Conservation (phyloP, 2,113 vertebrate genomes). For the Peromyscus leucopus region DNA sequence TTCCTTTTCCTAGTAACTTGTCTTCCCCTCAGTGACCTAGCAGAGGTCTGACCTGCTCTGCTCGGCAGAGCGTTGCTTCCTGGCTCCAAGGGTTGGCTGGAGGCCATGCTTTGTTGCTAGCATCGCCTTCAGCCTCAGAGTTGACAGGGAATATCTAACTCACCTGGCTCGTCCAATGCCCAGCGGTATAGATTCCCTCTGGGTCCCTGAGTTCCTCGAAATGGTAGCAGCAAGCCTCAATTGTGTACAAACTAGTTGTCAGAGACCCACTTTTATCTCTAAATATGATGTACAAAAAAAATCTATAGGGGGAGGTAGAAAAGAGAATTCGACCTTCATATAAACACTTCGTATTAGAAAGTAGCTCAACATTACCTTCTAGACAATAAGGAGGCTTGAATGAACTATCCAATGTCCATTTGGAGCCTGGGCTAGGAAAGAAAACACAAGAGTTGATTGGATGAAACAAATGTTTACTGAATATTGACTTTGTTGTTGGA, state of each 20-base stretch:
- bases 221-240: fast-evolving
- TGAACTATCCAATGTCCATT: not conserved
- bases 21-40: not conserved
- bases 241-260: not conserved
- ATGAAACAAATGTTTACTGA: not conserved
- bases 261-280: not conserved
- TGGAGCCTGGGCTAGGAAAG: not conserved
- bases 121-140: constrained; percentile 54
- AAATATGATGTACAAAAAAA: not conserved
- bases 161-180: not conserved
- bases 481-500: constrained; percentile 24
- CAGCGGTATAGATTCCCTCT: fast-evolving
- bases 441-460: not conserved
- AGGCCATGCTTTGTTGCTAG: constrained; percentile 63
- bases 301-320: not conserved
- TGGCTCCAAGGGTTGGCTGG: constrained; percentile 70
- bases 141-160: constrained; percentile 31
- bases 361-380: constrained; percentile 34
- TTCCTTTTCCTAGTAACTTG: not conserved
- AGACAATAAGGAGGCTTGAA: not conserved
- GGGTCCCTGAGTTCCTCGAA: not conserved
- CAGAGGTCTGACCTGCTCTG: not conserved
- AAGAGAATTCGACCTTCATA: constrained; percentile 28
- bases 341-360: constrained; percentile 9
- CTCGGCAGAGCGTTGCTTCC: not conserved